A percentile compares a stretch with the other conserved stretches of the same genome.
phyloP scores from a whole-genome alignment of 30 jellyfish, hydroid and myxozoan genomes.

The Turritopsis rubra region DNA sequence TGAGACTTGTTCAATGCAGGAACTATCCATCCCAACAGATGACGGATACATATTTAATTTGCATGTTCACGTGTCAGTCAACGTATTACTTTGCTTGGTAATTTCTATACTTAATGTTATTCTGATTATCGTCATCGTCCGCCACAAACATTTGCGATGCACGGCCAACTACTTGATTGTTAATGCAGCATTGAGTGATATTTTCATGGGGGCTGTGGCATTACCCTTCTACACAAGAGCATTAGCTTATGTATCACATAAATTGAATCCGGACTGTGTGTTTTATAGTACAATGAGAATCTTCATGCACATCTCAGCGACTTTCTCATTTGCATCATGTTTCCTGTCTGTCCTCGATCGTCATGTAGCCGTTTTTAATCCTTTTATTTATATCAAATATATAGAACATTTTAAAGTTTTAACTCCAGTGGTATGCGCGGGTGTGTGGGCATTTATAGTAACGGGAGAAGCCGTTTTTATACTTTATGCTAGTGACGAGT shows the following conservation, averaged over 20 bases:
- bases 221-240: not conserved
- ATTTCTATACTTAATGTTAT: not conserved
- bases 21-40: not conserved
- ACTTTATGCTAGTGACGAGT: not conserved
- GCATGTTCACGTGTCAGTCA: not conserved
- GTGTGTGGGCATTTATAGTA: not conserved
- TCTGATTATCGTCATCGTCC: not conserved
- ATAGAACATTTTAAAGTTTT: not conserved
- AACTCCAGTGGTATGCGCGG: not conserved
- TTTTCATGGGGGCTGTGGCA: not conserved
- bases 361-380: not conserved
- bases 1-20: not conserved
- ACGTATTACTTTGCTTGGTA: not conserved
- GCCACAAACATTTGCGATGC: not conserved
- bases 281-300: not conserved
- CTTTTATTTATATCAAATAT: not conserved
- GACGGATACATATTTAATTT: not conserved
- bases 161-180: not conserved
- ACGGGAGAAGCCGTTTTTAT: not conserved
- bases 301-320: not conserved
- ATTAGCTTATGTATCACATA: not conserved
- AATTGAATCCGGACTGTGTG: not conserved
- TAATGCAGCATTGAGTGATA: not conserved
- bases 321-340: not conserved
- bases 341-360: not conserved